Conservation (phyloP, 2,888 invertebrate genomes). For the Tetranychus piercei region DNA sequence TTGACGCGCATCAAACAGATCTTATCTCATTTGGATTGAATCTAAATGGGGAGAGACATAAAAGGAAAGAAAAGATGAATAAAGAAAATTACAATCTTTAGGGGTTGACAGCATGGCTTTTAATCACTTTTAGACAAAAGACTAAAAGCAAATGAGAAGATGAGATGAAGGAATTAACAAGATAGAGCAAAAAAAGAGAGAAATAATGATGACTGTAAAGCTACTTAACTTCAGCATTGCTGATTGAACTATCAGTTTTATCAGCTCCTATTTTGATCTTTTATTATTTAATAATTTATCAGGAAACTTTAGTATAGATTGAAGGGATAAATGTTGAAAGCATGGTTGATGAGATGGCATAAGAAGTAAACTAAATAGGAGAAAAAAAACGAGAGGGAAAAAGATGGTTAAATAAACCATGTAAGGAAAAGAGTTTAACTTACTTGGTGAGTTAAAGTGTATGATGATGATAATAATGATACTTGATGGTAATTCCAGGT, state of each 20-base stretch:
- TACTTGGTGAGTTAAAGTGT: too few relatives aligned
- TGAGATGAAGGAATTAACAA: not conserved
- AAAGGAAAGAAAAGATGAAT: not conserved
- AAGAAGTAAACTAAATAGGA: too few relatives aligned
- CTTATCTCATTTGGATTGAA: too few relatives aligned
- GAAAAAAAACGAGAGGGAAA: too few relatives aligned
- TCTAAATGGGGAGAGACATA: not conserved
- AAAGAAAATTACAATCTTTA: not conserved
- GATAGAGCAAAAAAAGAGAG: not conserved
- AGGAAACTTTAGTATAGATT: not conserved
- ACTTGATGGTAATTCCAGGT: too few relatives aligned
- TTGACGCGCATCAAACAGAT: not conserved
- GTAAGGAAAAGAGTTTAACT: too few relatives aligned
- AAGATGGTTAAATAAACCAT: too few relatives aligned
- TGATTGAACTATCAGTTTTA: not conserved
- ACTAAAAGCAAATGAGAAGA: not conserved
- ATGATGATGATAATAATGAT: too few relatives aligned
- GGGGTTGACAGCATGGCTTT: not conserved
- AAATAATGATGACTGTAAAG: not conserved
- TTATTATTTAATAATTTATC: not conserved
- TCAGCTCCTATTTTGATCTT: not conserved
- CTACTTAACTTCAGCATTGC: not conserved
- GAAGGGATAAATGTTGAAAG: not conserved
- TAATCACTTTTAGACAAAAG: conserved; percentile 9
- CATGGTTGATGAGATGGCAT: not conserved